These are phyloP conservation scores for Pomacea maculata DNA, from an alignment of 1,140 invertebrate genomes.

Conservation along the genomic window DNA sequence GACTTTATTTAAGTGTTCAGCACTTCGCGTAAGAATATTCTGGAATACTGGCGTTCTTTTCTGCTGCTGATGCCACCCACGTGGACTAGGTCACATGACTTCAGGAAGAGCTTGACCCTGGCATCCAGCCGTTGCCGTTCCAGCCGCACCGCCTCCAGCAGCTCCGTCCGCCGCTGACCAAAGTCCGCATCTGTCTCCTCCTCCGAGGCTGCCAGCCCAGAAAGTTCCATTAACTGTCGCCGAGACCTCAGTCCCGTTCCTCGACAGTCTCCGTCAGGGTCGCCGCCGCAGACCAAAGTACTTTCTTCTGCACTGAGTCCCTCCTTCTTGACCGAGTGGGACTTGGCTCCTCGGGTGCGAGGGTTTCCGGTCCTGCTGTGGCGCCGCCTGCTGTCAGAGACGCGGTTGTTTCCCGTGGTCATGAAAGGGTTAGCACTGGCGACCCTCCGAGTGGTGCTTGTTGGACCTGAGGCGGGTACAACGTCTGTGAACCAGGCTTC, in stretches of 20 bases:
- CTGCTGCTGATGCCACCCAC: slow-evolving; percentile 16
- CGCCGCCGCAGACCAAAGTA: neutral
- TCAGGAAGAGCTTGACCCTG: neutral
- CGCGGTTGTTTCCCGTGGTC: too few species aligned
- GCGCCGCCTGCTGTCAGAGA: too few species aligned
- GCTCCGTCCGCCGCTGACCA: neutral
- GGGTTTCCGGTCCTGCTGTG: too few species aligned
- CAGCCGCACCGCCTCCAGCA: neutral
- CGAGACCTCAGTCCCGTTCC: neutral
- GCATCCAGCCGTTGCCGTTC: slow-evolving; percentile 9
- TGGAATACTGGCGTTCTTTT: neutral
- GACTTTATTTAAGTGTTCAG: neutral
- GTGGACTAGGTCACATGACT: slow-evolving; percentile 5
- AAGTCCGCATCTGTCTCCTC: neutral
- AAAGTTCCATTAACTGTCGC: slow-evolving; percentile 4
- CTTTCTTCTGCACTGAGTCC: neutral
- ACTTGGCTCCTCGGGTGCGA: too few species aligned
- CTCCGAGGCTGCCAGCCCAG: neutral
- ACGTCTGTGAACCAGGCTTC: too few species aligned
- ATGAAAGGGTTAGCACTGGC: too few species aligned
- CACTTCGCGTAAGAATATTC: neutral
- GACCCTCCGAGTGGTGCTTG: too few species aligned
- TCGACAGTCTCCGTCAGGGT: neutral
- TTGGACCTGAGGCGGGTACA: too few species aligned
- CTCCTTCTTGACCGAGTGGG: too few species aligned